phyloP scores from a whole-genome alignment of 1,140 invertebrate genomes.

The Drosophila parvula region DNA sequence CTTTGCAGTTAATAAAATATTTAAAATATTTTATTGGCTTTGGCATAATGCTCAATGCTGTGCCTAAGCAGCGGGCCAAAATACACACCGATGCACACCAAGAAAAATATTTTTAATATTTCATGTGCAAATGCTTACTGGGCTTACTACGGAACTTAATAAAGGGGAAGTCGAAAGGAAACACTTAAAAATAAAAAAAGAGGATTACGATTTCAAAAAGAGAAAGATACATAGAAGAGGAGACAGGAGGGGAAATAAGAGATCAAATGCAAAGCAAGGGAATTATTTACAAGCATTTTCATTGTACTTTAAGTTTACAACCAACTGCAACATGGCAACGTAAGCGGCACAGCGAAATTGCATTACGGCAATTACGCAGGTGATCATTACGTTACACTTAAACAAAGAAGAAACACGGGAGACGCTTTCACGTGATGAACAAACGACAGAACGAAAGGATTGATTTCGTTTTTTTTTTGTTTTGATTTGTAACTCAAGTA shows the following conservation, averaged over 20 bases:
- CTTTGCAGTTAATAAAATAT: conserved; percentile 81
- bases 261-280: conserved; percentile 70
- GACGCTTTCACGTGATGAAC: conserved; percentile 55
- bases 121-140: conserved; percentile 75
- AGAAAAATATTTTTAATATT: conserved; percentile 79
- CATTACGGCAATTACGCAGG: conserved; percentile 63
- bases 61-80: conserved; percentile 12
- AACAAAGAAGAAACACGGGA: conserved; percentile 52
- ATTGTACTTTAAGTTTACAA: conserved; percentile 82
- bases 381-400: conserved; percentile 73
- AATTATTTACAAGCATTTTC: conserved; percentile 84
- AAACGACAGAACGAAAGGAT: conserved; percentile 54
- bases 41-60: conserved; percentile 60
- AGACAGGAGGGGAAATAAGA: conserved; percentile 1
- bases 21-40: conserved; percentile 76
- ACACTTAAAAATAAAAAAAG: conserved; percentile 2
- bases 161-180: conserved; percentile 17
- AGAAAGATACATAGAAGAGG: conserved; percentile 22
- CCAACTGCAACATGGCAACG: conserved; percentile 78
- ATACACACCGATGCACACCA: conserved; percentile 62
- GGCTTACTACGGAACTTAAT: conserved; percentile 34
- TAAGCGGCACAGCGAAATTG: conserved; percentile 67
- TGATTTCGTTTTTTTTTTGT: conserved; percentile 19
- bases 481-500: conserved; percentile 17
- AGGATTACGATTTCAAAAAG: conserved; percentile 10